These are phyloP conservation scores for Aporophyla lueneburgensis DNA, from an alignment of 2,888 invertebrate genomes.

Conservation along the genomic window DNA sequence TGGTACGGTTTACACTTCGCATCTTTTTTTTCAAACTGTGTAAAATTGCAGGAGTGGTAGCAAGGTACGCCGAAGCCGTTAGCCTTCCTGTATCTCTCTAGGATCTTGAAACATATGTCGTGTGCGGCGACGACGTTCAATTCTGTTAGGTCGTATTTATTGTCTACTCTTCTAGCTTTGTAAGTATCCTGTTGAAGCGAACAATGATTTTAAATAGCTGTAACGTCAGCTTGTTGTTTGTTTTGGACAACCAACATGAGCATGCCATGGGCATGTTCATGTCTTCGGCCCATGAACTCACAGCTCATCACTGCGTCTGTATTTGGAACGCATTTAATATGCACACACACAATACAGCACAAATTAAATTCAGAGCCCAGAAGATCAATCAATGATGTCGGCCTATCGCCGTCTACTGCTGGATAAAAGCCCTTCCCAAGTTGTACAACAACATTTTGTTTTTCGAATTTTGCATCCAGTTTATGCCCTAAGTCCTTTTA, in stretches of 20 bases:
- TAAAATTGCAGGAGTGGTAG: conserved; percentile 76
- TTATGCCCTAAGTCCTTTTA: not conserved
- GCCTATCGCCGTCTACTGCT: not conserved
- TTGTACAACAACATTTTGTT: not conserved
- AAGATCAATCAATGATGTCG: too few species aligned
- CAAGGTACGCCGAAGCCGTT: conserved; percentile 77
- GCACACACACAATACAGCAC: not conserved
- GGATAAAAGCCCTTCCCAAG: not conserved
- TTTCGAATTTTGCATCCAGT: not conserved
- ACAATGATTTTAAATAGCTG: not conserved
- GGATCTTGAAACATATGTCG: conserved; percentile 73
- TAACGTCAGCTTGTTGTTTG: not conserved
- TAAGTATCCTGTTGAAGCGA: conserved; percentile 65
- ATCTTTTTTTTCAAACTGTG: conserved; percentile 56
- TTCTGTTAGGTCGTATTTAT: conserved; percentile 69
- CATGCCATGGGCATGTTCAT: too few species aligned
- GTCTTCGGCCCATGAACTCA: not conserved
- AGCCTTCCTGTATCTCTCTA: conserved; percentile 59
- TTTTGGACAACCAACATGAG: not conserved
- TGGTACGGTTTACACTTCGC: conserved; percentile 71
- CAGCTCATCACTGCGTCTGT: not conserved
- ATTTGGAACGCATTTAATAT: not conserved
- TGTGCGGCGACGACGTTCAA: conserved; percentile 70
- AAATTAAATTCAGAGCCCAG: too few species aligned
- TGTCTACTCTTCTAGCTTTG: conserved; percentile 54